Base-by-base conservation (phyloP, 1,140 invertebrate genomes). In the Monochamus saltuarius region DNA sequence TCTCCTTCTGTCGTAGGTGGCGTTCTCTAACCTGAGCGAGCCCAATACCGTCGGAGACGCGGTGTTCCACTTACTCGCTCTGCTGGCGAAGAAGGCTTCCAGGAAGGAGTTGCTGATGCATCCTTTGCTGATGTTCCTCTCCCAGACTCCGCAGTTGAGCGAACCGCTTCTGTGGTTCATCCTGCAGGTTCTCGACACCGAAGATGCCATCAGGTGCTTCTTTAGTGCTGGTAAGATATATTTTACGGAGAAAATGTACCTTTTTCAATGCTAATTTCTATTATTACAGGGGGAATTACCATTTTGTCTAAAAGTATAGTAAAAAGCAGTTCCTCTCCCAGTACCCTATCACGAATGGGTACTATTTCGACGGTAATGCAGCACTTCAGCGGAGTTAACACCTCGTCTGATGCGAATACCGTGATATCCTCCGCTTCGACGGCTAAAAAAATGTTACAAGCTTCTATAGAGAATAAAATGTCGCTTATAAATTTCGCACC, bases 401-500 rank as follows among this genome's bases (percentile, higher is more conserved):
- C 69, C 75, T 19, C 80, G 73, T 61, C 73, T 73, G 34, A 79
- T 75, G 36, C 75, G 73, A 19, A 74, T 73, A 38, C 79, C 74
- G 62, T 79, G 83, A 46, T 84, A 83, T 45, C 78, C 65, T 61
- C 81, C 72, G 56, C 80, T 69, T 75, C 49, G 36, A 80, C 73
- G 62, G 81, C 76, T 43, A 87, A 86, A 69, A 87, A 87, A 70
- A 72, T 78, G 1, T 74, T 81, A 34, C 79, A 79, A 47, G 73
- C 79, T 1, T 76, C 77, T 19, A 70, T 80, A 10, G 82, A 83
- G 62, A 82, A 81, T 16, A 78, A 77, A 11, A 83, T 87, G 69
- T 89, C 89, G 1, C 75, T 94, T 3, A 79, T 93, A 11, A 97
- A 96, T 76, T 95, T 95, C 78, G 93, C 93, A 14, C 93, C 93